Base-by-base conservation (phyloP, 2,797 vertebrate genomes). In the Phoebastria nigripes region DNA sequence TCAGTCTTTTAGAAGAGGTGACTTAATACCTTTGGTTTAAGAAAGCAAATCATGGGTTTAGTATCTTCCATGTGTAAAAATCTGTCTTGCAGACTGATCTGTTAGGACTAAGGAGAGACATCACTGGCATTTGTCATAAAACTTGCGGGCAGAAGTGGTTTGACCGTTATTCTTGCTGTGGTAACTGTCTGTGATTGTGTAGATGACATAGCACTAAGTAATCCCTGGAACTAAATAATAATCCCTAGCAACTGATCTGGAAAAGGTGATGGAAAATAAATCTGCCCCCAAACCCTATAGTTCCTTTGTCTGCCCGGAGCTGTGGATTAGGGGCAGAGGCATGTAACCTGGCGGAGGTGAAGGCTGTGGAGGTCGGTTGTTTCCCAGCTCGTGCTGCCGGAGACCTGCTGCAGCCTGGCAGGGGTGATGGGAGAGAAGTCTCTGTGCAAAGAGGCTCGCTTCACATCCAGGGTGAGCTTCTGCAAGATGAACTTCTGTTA, bases 331-430 rank as follows among this genome's bases (percentile, higher is more conserved):
- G 63, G 26, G 41, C 63, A 47, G 56, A 55, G 31, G 35, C 67
- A 12, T 2, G 2, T 11, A 28, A 14, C 61, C 24, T 0, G 2
- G 35, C 5, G 2, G 63, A 47, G 74, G 11, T 4, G 33, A 25
- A 28, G 65, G 49, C 19, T 16, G 15, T 5, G 33, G 51, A n/a
- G 14, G 28, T 42, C 0, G 5, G 55, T 22, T 8, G 12, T 22
- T 69, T 39, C 28, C 54, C 55, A 62, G 70, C n/a, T 47, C 2
- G 4, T 55, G 78, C 11, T 61, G n/a, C 47, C 1, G 3, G 49
- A 35, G 47, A 29, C 17, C 62, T 18, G 44, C 56, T n/a, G 33
- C 58, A 61, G 39, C n/a, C 24, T 52, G 61, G 52, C 52, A 41
- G 33, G 8, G 49, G 35, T 24, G 56, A n/a, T 2, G 4, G 62